Conservation (phyloP, 2,797 vertebrate genomes). For the Ara ararauna region DNA sequence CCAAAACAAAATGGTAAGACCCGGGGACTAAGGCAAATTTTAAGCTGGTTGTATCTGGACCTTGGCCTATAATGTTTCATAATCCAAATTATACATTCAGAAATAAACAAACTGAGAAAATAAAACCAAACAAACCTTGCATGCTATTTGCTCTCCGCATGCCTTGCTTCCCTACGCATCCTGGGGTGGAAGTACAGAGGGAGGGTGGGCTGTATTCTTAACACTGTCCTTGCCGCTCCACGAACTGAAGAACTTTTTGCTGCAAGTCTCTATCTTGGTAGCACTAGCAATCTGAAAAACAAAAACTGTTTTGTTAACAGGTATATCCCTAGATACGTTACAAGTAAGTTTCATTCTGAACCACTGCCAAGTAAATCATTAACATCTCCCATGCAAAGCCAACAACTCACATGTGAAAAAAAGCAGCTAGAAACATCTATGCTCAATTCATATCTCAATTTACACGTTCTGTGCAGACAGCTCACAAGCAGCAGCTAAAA, state of each 20-base stretch:
- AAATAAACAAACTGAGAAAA: not conserved
- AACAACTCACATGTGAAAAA: not conserved
- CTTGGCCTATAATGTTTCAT: not conserved
- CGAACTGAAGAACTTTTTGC: not conserved
- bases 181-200: not conserved
- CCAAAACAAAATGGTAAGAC: not conserved
- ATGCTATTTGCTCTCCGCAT: not conserved
- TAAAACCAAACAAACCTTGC: conserved; percentile 57
- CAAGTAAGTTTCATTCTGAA: not conserved
- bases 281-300: conserved; percentile 40
- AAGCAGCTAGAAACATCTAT: not conserved
- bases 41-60: not conserved
- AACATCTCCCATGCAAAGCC: not conserved
- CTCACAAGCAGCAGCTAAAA: not conserved
- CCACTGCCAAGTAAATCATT: not conserved
- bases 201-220: not conserved
- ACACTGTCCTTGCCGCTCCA: not conserved
- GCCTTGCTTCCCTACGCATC: conserved; percentile 1
- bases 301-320: conserved; percentile 43
- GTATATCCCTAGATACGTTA: not conserved
- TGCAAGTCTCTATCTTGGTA: not conserved
- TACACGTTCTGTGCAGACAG: accelerated
- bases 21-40: not conserved
- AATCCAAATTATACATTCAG: not conserved
- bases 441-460: not conserved